Evolutionary conservation across 2,888 invertebrate species (phyloP), one percentile per base, ranked within the genome.

Genomic region (Seladonia tumulorum): DNA sequence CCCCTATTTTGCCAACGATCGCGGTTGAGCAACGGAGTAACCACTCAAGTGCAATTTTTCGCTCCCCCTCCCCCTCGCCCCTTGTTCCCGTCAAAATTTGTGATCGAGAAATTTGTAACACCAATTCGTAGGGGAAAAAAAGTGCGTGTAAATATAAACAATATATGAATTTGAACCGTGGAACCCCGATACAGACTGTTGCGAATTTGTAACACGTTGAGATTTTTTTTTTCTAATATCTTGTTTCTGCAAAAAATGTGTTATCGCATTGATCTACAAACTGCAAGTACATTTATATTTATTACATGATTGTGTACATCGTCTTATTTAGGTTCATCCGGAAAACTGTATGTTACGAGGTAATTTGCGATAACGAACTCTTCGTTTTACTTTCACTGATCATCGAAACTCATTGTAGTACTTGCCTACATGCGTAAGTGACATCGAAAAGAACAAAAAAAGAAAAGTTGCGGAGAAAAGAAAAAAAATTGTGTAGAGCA

Each of bases 1-100:
- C 70, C 70, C 75, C 45, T 39, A 35, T 66, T 71, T 60, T 74
- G 77, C 79, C 77, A 83, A 70, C 53, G 53, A 57, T 73, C 74
- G n/a, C 45, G 71, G 49, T 39, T 45, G 60, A 79, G 25, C 68
- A 49, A 75, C 72, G 57, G 78, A 76, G 78, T 79, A 78, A 70
- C 71, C 57, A 82, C 60, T 79, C 70, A 72, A 89, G 84, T 90
- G 85, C 90, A 87, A 86, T 88, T 90, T 77, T 79, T 66, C 66
- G 66, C 68, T 39, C 66, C 39, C 71, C 35, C 1, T 35, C 35
- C 35, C 35, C 35, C 35, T 35, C 35, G 35, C 35, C 79, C 78
- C 78, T 85, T 83, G 53, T 76, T 60, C 16, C 78, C 81, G 22
- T 75, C 45, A 35, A 88, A 66, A 71, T 53, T 80, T 78, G 76